Conservation (phyloP, 2,797 vertebrate species). For the Apodemus agrarius region DNA sequence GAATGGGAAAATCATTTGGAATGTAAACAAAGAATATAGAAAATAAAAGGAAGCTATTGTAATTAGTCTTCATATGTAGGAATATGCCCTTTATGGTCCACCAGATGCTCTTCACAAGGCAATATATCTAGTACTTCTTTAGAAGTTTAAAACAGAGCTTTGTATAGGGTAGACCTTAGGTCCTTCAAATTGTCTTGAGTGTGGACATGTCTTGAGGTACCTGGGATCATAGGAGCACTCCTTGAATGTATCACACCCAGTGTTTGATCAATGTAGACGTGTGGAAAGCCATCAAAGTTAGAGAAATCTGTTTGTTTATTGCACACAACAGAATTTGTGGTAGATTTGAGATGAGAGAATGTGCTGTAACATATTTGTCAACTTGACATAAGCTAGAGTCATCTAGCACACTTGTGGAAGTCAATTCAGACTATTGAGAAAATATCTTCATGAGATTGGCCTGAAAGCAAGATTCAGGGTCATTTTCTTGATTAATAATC, state of each 20-base stretch:
- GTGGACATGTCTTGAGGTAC: too few relatives aligned
- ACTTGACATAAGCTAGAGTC: background rate
- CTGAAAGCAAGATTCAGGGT: background rate
- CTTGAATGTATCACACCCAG: background rate
- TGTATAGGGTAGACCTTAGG: too few relatives aligned
- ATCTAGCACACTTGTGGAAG: background rate
- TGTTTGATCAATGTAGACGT: background rate
- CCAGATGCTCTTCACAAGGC: too few relatives aligned
- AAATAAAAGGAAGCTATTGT: background rate
- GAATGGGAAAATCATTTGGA: too few relatives aligned
- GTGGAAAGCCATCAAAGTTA: background rate
- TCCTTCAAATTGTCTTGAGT: too few relatives aligned
- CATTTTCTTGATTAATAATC: background rate
- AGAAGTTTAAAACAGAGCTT: background rate
- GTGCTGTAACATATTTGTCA: background rate
- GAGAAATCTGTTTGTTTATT: background rate
- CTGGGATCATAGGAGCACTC: background rate
- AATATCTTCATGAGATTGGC: background rate
- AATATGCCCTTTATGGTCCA: fast-evolving
- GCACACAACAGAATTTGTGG: background rate
- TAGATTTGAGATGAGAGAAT: background rate
- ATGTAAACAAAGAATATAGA: too few relatives aligned
- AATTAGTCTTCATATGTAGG: background rate
- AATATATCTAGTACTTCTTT: background rate
- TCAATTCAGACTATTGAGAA: background rate